Percentiles rank a stretch among this genome's conserved stretches.
Evolutionary conservation across 2,797 vertebrate genomes (phyloP).

Genomic region (Gymnothorax reevesii): DNA sequence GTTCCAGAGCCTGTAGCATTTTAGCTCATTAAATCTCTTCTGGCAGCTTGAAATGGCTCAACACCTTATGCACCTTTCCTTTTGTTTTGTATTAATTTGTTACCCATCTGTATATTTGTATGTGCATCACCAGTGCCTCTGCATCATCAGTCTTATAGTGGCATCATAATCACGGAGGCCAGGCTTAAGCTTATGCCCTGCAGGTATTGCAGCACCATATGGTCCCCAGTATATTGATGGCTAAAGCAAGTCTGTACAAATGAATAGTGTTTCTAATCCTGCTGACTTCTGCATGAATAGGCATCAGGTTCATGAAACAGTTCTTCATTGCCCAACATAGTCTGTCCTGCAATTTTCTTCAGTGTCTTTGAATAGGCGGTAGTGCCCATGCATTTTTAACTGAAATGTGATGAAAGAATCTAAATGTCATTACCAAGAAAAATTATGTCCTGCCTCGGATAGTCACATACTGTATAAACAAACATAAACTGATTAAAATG

Average conservation of each 20-base stretch:
- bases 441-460: background rate
- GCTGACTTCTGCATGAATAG: background rate
- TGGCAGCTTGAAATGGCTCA: too few species aligned
- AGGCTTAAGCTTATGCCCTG: constrained; percentile 64
- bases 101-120: background rate
- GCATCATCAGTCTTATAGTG: background rate
- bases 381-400: background rate
- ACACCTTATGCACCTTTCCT: too few species aligned
- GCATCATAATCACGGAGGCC: background rate
- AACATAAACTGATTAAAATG: background rate
- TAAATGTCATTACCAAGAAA: background rate
- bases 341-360: background rate
- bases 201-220: constrained; percentile 69
- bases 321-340: background rate
- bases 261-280: background rate
- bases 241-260: constrained; percentile 49
- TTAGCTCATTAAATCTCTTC: too few species aligned
- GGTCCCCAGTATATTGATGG: constrained; percentile 62
- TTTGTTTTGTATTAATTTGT: too few species aligned
- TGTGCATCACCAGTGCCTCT: background rate
- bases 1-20: too few species aligned
- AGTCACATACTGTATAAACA: background rate
- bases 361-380: background rate
- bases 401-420: background rate
- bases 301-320: background rate